Evolutionary conservation across 64 coral and sea anemone species (phyloP).

Genomic region (Pocillopora damicornis): DNA sequence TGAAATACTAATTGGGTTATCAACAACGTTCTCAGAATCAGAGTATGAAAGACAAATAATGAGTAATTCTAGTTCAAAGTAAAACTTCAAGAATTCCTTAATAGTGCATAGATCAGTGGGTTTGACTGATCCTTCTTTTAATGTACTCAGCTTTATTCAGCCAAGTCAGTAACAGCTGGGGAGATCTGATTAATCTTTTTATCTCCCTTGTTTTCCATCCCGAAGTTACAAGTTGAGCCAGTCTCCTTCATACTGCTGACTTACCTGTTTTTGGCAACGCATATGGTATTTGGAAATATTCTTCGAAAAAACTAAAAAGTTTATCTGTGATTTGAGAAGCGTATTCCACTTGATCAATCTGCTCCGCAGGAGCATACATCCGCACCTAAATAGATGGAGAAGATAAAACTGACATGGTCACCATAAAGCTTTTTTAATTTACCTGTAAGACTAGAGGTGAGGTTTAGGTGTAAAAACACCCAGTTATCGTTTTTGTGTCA

Average conservation of each 20-base stretch:
- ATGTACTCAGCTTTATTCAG: too few relatives aligned
- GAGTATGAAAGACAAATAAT: not conserved
- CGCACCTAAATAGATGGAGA: conserved; percentile 37
- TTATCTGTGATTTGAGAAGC: conserved; percentile 37
- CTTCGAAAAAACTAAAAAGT: conserved; percentile 54
- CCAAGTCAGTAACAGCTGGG: too few relatives aligned
- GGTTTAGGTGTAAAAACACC: not conserved
- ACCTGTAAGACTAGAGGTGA: not conserved
- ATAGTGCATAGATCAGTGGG: too few relatives aligned
- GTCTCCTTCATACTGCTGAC: not conserved
- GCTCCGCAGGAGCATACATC: conserved; percentile 55
- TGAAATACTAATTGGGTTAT: not conserved
- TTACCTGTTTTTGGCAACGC: conserved; percentile 81
- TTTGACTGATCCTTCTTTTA: too few relatives aligned
- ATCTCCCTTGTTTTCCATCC: not conserved
- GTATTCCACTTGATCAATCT: conserved; percentile 61
- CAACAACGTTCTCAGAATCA: not conserved
- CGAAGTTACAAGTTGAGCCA: too few relatives aligned
- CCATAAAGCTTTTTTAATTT: not conserved
- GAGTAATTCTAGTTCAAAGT: too few relatives aligned
- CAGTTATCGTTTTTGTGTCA: too few relatives aligned
- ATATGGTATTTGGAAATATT: conserved; percentile 63
- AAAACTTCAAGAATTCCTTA: too few relatives aligned
- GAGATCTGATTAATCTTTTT: not conserved
- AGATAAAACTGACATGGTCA: not conserved